phyloP scores from a whole-genome alignment of 2,797 vertebrate genomes.

The Anas flavirostris region DNA sequence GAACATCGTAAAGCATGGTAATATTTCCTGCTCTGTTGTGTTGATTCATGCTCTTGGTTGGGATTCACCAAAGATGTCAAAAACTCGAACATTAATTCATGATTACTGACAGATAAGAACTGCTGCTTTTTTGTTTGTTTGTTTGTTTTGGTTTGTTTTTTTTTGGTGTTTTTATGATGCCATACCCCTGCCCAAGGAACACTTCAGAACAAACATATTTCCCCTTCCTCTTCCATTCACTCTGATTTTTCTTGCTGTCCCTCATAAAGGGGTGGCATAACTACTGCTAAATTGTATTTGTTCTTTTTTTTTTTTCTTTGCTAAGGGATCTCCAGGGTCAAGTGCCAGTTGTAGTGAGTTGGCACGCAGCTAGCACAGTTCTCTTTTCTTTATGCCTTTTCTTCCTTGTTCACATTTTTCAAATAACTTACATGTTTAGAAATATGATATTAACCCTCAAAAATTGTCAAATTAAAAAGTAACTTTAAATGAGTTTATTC shows the following conservation, averaged over 20 bases:
- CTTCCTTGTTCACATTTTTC: neutral
- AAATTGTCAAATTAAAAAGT: neutral
- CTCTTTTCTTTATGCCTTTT: neutral
- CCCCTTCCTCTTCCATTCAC: neutral
- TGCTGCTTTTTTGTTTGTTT: neutral
- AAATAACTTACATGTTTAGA: neutral
- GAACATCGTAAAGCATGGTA: neutral
- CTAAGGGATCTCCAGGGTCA: neutral
- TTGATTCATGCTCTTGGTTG: neutral
- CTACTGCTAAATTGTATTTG: neutral
- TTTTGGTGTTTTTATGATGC: neutral
- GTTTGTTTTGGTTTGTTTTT: neutral
- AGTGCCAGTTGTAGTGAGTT: neutral
- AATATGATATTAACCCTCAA: neutral
- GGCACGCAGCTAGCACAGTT: neutral
- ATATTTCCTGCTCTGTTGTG: neutral
- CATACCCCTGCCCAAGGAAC: rapidly evolving
- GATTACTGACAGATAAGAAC: neutral
- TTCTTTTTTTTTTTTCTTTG: neutral
- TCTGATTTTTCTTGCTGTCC: neutral
- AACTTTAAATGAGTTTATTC: neutral
- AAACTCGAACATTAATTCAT: neutral
- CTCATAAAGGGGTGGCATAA: neutral
- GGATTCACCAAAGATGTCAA: neutral
- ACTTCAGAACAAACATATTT: neutral